These are phyloP conservation scores for Sarcophaga carnaria DNA, from an alignment of 2,888 invertebrate genomes.

Conservation along the genomic window DNA sequence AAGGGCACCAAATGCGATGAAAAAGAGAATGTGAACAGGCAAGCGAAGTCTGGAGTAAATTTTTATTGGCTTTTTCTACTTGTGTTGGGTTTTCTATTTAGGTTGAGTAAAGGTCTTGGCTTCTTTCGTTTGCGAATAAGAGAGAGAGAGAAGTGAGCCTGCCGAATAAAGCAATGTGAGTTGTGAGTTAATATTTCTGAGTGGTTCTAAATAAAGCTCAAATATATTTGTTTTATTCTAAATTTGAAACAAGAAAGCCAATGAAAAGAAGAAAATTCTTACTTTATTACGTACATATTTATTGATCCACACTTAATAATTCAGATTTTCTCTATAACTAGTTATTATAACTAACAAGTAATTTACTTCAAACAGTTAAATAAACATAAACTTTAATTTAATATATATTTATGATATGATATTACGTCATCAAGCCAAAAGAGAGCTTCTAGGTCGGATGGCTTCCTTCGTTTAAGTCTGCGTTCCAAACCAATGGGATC, in stretches of 20 bases:
- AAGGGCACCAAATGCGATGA: conserved; percentile 12
- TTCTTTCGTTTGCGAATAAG: conserved; percentile 20
- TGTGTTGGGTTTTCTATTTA: conserved; percentile 6
- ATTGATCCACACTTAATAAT: conserved; percentile 54
- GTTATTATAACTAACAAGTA: no score
- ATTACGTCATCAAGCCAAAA: no score
- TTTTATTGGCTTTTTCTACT: conserved; percentile 57
- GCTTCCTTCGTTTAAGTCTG: no score
- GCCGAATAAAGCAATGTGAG: no score
- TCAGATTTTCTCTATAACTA: conserved; percentile 35
- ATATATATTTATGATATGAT: no score
- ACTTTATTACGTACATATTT: conserved; percentile 49
- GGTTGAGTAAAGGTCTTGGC: background rate
- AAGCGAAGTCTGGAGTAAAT: conserved; percentile 62
- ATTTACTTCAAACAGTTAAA: no score
- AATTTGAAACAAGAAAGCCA: conserved; percentile 48
- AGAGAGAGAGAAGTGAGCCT: background rate
- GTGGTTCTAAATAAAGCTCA: conserved; percentile 57
- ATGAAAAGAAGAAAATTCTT: conserved; percentile 26
- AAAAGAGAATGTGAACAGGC: conserved; percentile 26
- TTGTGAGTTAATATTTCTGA: conserved; percentile 4
- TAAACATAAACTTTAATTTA: no score
- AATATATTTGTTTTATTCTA: conserved; percentile 55
- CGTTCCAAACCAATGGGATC: no score
- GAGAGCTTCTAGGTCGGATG: no score